phyloP scores from a whole-genome alignment of 1,140 invertebrate species.

The Thereuonema tuberculata region DNA sequence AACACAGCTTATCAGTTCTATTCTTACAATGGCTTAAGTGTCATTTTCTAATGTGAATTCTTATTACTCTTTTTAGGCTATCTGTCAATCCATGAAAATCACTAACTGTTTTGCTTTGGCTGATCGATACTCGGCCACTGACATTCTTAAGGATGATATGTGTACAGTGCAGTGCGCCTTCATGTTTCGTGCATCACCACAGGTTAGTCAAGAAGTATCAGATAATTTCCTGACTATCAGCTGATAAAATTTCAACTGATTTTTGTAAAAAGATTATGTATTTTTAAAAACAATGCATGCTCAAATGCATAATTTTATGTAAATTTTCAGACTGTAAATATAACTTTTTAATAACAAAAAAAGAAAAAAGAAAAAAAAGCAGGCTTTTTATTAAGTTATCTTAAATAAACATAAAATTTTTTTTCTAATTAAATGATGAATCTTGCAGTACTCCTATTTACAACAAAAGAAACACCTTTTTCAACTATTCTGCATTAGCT shows the following conservation, averaged over 20 bases:
- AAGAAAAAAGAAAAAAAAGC: too few species aligned
- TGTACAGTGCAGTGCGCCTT: constrained; percentile 72
- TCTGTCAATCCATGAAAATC: constrained; percentile 75
- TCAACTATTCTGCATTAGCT: too few species aligned
- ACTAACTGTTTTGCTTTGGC: constrained; percentile 70
- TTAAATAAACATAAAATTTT: too few species aligned
- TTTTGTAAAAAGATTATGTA: too few species aligned
- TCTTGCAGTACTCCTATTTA: too few species aligned
- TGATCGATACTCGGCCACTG: constrained; percentile 62
- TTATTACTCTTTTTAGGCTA: constrained; percentile 45
- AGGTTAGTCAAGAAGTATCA: constrained; percentile 21
- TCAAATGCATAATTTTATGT: too few species aligned
- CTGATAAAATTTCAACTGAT: constrained; percentile 3
- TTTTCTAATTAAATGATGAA: too few species aligned
- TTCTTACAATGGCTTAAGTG: not conserved
- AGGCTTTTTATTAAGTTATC: too few species aligned
- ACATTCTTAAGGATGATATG: constrained; percentile 67
- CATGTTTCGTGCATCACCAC: constrained; percentile 35
- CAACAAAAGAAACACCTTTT: too few species aligned
- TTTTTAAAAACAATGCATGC: too few species aligned
- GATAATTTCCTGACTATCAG: constrained; percentile 21
- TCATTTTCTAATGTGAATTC: not conserved
- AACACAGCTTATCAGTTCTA: not conserved
- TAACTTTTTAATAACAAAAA: too few species aligned
- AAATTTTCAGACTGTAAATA: too few species aligned